Percentiles rank a stretch among this genome's conserved stretches.
phyloP scores from a whole-genome alignment of 2,797 vertebrate species.

The Neoniphon sammara region DNA sequence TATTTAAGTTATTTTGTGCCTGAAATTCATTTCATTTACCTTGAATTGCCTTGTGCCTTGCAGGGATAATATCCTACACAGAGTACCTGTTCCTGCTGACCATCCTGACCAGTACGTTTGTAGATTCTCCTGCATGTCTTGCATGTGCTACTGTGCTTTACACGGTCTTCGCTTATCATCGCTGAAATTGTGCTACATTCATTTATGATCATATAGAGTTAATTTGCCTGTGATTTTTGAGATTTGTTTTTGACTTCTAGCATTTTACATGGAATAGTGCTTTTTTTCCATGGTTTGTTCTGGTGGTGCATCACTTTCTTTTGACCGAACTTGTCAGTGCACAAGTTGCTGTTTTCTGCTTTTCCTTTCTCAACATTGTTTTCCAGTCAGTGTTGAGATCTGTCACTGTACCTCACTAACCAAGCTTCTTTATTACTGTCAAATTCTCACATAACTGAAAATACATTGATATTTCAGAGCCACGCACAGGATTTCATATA shows the following conservation, averaged over 20 bases:
- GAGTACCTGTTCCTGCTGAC: conserved; percentile 98
- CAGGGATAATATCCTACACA: conserved; percentile 96
- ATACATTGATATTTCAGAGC: conserved; percentile 86
- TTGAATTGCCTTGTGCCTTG: conserved; percentile 42
- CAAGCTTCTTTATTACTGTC: neutral
- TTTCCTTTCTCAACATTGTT: neutral
- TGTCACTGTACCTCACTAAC: conserved; percentile 8
- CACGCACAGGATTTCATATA: conserved; percentile 92
- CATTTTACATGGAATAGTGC: neutral
- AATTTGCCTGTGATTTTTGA: neutral
- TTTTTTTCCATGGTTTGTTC: neutral
- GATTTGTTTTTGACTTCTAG: too few relatives aligned
- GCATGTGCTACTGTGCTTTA: neutral
- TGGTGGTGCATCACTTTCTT: neutral
- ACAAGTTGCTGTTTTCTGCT: neutral
- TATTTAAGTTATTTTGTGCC: neutral
- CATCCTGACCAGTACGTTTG: conserved; percentile 94
- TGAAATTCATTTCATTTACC: neutral
- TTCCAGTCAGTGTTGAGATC: conserved; percentile 2
- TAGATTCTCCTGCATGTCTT: neutral
- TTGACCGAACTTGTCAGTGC: neutral
- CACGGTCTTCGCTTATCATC: neutral
- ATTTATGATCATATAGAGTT: neutral
- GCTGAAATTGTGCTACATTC: neutral
- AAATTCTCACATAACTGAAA: conserved; percentile 6